phyloP scores from a whole-genome alignment of 2,113 vertebrate genomes.

The Hystrix cristata region DNA sequence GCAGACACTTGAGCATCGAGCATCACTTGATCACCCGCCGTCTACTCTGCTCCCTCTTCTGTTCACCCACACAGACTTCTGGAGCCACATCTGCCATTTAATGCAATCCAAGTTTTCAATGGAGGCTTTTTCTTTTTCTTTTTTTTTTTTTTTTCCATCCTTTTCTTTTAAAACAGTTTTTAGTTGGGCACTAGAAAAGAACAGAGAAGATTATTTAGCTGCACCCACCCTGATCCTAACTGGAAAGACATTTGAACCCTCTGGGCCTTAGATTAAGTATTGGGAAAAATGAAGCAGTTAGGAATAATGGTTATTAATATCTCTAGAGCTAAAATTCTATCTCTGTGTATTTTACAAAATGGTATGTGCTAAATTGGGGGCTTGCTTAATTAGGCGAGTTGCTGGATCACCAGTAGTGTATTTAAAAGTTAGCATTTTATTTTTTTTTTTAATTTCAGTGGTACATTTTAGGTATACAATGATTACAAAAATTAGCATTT shows the following conservation, averaged over 20 bases:
- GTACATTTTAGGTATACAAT: too few species aligned
- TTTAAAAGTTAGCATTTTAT: not conserved
- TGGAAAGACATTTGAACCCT: constrained; percentile 50
- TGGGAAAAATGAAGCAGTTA: constrained; percentile 35
- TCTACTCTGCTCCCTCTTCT: not conserved
- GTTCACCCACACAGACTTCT: not conserved
- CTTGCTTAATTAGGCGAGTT: not conserved
- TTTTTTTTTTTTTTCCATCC: not conserved
- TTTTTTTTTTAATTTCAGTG: too few species aligned
- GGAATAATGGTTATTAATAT: constrained; percentile 22
- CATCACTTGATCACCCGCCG: not conserved
- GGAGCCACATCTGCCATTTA: not conserved
- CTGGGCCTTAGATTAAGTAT: constrained; percentile 41
- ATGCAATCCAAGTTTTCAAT: not conserved
- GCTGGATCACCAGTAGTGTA: not conserved
- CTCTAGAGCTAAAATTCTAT: constrained; percentile 30
- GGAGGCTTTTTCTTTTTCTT: not conserved
- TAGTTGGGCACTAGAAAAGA: constrained; percentile 39
- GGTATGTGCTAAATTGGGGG: not conserved
- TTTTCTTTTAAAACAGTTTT: not conserved
- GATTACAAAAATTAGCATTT: not conserved
- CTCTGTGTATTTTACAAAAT: not conserved
- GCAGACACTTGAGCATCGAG: not conserved
- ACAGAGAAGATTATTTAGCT: constrained; percentile 28
- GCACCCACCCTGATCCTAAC: not conserved